Evolutionary conservation across 2,888 invertebrate species (phyloP).

Genomic region (Melolontha melolontha): DNA sequence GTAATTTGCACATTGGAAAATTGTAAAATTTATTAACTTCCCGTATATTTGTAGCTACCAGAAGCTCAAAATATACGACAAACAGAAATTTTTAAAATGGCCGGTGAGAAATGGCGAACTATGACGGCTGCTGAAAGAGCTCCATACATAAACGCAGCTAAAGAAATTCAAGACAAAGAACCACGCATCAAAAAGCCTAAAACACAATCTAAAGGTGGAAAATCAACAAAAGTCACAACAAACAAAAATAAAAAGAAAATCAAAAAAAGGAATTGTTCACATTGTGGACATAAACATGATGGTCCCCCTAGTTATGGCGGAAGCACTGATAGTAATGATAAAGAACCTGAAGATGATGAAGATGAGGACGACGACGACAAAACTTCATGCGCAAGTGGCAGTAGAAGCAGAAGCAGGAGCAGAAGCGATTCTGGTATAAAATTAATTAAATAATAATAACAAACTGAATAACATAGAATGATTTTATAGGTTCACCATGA

Average conservation of each 20-base stretch:
- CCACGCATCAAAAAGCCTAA: slow-evolving; percentile 21
- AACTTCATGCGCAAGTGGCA: slow-evolving; percentile 44
- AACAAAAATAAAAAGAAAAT: slow-evolving; percentile 29
- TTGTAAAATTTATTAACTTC: too few species aligned
- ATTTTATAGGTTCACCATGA: slow-evolving; percentile 22
- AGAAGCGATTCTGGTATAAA: slow-evolving; percentile 29
- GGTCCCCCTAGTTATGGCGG: neutral
- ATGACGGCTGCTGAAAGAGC: slow-evolving; percentile 25
- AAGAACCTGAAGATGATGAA: slow-evolving; percentile 5
- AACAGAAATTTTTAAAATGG: slow-evolving; percentile 18
- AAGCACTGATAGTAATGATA: slow-evolving; percentile 12
- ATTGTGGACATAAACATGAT: slow-evolving; percentile 26
- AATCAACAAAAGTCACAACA: slow-evolving; percentile 12
- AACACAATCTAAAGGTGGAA: slow-evolving; percentile 15
- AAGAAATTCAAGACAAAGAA: slow-evolving; percentile 15
- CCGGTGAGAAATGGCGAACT: slow-evolving; percentile 33
- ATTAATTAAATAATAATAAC: neutral
- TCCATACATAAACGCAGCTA: slow-evolving; percentile 28
- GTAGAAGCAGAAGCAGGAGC: slow-evolving; percentile 41
- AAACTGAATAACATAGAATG: neutral
- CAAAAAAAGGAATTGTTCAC: slow-evolving; percentile 21
- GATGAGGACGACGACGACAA: slow-evolving; percentile 10
- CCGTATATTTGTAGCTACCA: slow-evolving; percentile 13
- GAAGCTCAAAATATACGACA: slow-evolving; percentile 13
- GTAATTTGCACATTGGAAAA: neutral